A percentile compares a stretch with the other conserved stretches of the same genome.
Evolutionary conservation across 1,140 invertebrate genomes (phyloP).

Genomic region (Leucophenga varia): DNA sequence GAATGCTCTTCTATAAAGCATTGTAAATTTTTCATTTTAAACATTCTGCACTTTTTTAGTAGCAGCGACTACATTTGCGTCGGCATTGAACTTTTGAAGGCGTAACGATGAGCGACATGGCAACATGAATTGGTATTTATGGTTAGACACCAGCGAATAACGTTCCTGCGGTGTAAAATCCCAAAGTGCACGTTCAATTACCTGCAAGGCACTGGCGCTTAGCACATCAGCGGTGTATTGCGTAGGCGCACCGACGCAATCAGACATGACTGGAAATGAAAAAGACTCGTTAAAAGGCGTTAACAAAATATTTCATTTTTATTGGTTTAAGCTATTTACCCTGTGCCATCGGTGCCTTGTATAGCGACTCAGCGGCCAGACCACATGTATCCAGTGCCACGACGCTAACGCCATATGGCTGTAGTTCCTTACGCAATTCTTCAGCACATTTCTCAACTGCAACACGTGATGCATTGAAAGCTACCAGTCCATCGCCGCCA

Average conservation of each 20-base stretch:
- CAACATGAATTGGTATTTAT: constrained; percentile 54
- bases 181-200: constrained; percentile 52
- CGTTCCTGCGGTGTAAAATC: constrained; percentile 47
- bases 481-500: constrained; percentile 63
- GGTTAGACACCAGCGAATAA: constrained; percentile 44
- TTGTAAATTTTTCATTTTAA: constrained; percentile 13
- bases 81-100: constrained; percentile 22
- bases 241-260: constrained; percentile 40
- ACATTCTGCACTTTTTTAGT: constrained; percentile 30
- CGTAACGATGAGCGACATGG: constrained; percentile 55
- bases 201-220: constrained; percentile 41
- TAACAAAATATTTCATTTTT: not conserved
- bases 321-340: constrained; percentile 51
- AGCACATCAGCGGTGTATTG: constrained; percentile 56
- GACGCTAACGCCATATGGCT: constrained; percentile 70
- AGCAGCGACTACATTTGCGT: constrained; percentile 1
- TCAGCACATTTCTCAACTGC: constrained; percentile 73
- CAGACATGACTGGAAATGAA: constrained; percentile 25
- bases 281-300: not conserved
- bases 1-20: too few relatives aligned
- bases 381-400: constrained; percentile 73
- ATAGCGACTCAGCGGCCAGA: constrained; percentile 66
- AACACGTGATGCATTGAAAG: constrained; percentile 68
- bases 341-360: constrained; percentile 60
- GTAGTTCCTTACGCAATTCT: constrained; percentile 68